A percentile compares a stretch with the other conserved stretches of the same genome.
phyloP scores from a whole-genome alignment of 2,888 invertebrate genomes.

The Amblyjoppa proteus region DNA sequence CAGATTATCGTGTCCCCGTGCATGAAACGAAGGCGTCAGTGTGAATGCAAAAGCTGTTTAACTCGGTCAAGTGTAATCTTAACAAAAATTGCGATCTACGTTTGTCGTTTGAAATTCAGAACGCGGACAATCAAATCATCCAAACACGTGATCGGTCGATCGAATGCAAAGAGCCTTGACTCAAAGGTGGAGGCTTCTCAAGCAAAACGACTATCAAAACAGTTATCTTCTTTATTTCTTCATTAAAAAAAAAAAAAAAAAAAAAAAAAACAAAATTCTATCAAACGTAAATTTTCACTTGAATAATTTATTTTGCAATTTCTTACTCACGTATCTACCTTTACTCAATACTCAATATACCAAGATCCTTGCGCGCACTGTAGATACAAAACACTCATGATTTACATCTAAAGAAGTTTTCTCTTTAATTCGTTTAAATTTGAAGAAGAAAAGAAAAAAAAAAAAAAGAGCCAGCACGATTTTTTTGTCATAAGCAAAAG shows the following conservation, averaged over 20 bases:
- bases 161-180: conserved; percentile 13
- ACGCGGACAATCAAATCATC: neutral
- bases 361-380: neutral
- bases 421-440: neutral
- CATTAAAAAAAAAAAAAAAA: neutral
- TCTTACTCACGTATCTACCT: neutral
- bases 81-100: conserved; percentile 19
- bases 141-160: conserved; percentile 27
- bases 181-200: neutral
- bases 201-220: neutral
- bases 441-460: neutral
- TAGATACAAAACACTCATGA: neutral
- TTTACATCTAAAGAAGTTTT: neutral
- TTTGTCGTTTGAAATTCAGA: conserved; percentile 23
- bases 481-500: neutral
- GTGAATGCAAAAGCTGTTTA: conserved; percentile 12
- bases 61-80: conserved; percentile 12
- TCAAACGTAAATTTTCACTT: neutral
- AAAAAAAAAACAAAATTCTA: neutral
- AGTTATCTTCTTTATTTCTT: neutral
- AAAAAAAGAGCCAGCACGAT: neutral
- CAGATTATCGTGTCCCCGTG: neutral
- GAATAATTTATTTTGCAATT: neutral
- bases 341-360: neutral
- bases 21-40: neutral